Evolutionary conservation across 2,113 vertebrate genomes (phyloP), one percentile per base, ranked within the genome.

Genomic region (Epinephelus cyanopodus): DNA sequence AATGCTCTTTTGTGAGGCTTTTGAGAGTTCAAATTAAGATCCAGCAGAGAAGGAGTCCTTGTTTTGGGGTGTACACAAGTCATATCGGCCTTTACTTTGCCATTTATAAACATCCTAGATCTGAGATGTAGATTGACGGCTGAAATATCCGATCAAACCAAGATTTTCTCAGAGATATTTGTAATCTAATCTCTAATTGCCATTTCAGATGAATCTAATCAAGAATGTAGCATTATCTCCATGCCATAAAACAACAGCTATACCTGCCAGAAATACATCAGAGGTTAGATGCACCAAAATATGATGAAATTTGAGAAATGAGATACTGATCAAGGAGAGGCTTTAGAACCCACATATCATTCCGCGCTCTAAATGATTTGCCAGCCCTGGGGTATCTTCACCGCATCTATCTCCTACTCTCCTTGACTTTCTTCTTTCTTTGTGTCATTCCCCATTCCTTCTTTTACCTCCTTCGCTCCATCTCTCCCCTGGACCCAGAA

Each of bases 281-380:
- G 45, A 47, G 29, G 48, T 73, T 60, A 68, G 29, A 14, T 25
- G 48, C 5, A 4, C 48, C 53, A 39, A 67, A 68, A 54, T 9
- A 63, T 19, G 47, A 66, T 69, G 8, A 63, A 53, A 86, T 74
- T 2, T 13, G 10, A 87, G 39, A 87, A 62, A 47, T 1, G 37
- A 75, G 52, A 65, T 15, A 53, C 27, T 57, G 70, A 83, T 70
- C 74, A 77, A 69, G 80, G 83, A 29, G 42, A 52, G 72, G 15
- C 19, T 74, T 89, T 84, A 66, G 64, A 87, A 88, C 47, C 81
- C 64, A 86, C 74, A 78, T 90, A 88, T 93, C 82, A 89, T 75
- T 90, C 82, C 88, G 78, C 69, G 84, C 64, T 87, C 74, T 87
- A 87, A 93, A 94, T 95, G 94, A 95, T 94, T 94, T 92, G 87